Percentiles rank a stretch among this genome's conserved stretches.
Conservation (phyloP, 2,113 vertebrate genomes). For the Aramus guarauna region DNA sequence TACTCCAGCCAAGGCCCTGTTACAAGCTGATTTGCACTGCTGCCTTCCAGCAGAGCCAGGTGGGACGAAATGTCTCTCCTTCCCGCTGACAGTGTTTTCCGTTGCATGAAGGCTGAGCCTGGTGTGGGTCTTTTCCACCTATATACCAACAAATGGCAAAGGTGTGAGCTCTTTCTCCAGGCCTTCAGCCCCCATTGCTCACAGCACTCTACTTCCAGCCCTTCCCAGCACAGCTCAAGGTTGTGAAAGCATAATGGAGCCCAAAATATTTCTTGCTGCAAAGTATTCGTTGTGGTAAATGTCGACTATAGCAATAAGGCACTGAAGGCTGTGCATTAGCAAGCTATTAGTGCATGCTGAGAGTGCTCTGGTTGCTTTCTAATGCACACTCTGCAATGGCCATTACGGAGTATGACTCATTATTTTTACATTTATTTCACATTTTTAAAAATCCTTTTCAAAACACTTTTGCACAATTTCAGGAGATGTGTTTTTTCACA, state of each 20-base stretch:
- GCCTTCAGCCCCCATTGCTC: background rate
- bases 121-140: background rate
- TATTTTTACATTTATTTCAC: conserved; percentile 64
- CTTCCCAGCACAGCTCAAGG: conserved; percentile 40
- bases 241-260: conserved; percentile 55
- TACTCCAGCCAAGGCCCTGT: background rate
- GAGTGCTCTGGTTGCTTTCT: conserved; percentile 59
- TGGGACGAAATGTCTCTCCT: background rate
- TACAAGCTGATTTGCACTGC: background rate
- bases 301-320: conserved; percentile 52
- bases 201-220: background rate
- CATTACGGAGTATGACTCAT: conserved; percentile 53
- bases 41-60: background rate
- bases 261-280: conserved; percentile 60
- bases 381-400: conserved; percentile 46
- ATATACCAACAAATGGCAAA: background rate
- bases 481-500: background rate
- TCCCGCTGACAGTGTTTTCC: accelerated
- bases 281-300: conserved; percentile 54
- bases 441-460: conserved; percentile 52
- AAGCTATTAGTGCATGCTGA: conserved; percentile 56
- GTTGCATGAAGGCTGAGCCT: background rate
- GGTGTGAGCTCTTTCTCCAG: background rate
- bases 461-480: conserved; percentile 39
- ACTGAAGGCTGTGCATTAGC: conserved; percentile 46